Base-by-base conservation (phyloP, 2,113 vertebrate genomes). In the Motacilla alba region DNA sequence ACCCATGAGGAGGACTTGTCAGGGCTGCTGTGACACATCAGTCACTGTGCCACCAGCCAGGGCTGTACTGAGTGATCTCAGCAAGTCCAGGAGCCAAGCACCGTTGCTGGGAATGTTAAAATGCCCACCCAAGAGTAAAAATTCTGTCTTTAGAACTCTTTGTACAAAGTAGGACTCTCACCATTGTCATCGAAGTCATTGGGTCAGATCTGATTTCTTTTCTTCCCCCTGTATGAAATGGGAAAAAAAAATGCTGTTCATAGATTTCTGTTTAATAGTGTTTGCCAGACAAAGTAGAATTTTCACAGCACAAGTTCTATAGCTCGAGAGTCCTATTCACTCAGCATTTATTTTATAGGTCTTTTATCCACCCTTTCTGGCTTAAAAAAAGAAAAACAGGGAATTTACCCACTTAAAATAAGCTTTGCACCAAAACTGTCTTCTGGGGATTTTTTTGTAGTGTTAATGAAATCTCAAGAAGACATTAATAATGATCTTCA, bases 261-360 rank as follows among this genome's bases (percentile, higher is more conserved):
- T 96, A 97, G 96, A 94, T 98, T 97, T 95, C 94, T 97, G 92
- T 96, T 95, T 98, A 95, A 95, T 98, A 97, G 91, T 97, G 96
- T 98, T 98, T 98, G 94, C 94, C 95, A 97, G 96, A 98, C 97
- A 97, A 97, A 97, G 96, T 97, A 92, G 94, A 97, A 97, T 98
- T 98, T 97, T 97, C 97, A 97, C 93, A 97, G 96, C 93, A 86
- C 77, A 97, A 43, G 92, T 96, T 97, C 96, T 97, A 97, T 97
- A 96, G 96, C 97, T 97, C 10, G 64, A 96, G 97, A 97, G 96
- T 94, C 92, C 93, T 96, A 98, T 97, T 97, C 96, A 97, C 91
- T 97, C 97, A 97, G 94, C 96, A 95, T 98, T 97, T 98, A 97
- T 96, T 97, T 96, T 95, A 94, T 77, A 87, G 85, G 79, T 88